Percentiles rank a stretch among this genome's conserved stretches.
Conservation (phyloP, 1,140 invertebrate genomes). For the Diachasma alloeum region DNA sequence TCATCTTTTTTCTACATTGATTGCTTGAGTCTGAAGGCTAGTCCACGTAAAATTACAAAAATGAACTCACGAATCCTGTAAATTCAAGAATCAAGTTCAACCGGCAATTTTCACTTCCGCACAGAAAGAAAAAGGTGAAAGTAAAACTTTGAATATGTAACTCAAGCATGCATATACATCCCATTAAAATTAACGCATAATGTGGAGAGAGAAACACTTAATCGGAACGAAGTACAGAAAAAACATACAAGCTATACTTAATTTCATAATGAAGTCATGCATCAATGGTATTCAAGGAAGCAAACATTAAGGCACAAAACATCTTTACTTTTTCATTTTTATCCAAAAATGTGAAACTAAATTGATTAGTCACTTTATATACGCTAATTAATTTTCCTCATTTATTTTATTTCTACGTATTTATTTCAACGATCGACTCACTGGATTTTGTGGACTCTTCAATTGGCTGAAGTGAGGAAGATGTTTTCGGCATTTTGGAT, state of each 20-base stretch:
- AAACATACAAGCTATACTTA: neutral
- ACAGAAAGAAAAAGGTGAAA: neutral
- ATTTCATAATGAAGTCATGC: neutral
- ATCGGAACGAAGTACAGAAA: neutral
- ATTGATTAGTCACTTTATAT: too few species aligned
- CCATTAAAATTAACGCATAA: conserved; percentile 9
- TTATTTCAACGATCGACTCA: conserved; percentile 30
- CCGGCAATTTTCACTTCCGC: neutral
- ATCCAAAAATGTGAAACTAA: too few species aligned
- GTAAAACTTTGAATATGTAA: conserved; percentile 5
- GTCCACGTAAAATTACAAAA: too few species aligned
- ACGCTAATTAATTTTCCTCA: too few species aligned
- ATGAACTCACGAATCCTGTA: too few species aligned
- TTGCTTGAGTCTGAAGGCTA: neutral
- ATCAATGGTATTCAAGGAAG: too few species aligned
- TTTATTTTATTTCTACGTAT: too few species aligned
- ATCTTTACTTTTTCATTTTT: too few species aligned
- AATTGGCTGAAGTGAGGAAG: conserved; percentile 49
- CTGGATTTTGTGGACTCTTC: conserved; percentile 53
- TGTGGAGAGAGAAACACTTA: neutral
- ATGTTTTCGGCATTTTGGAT: conserved; percentile 35
- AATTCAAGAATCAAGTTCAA: neutral
- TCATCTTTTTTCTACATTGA: neutral
- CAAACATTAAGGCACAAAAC: too few species aligned
- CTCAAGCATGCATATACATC: neutral